Evolutionary conservation across 1,140 invertebrate genomes (phyloP), one percentile per base, ranked within the genome.

Genomic region (Pseudomyrmex flavicornis): DNA sequence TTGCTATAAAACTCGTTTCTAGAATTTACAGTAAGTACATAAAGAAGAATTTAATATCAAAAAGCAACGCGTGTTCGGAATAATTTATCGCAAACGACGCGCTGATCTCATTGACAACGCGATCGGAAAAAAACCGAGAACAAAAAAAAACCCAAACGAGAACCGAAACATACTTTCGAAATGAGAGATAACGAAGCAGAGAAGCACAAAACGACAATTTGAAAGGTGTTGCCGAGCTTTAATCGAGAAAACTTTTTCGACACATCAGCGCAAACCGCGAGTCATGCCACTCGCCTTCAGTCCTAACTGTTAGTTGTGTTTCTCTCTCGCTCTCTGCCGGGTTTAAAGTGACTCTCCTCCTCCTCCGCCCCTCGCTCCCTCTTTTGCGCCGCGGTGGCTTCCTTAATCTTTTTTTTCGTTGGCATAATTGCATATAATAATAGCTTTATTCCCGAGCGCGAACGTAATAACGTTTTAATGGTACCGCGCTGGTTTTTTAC

Each of bases 381-480:
- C 35, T 35, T 35, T 35, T 35, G 35, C 61, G 15, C 26, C 59
- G 69, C 59, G 17, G 59, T 63, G 35, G 62, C 58, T 70, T 54
- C 56, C 72, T 68, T 62, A 72, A 62, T 85, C 74, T 75, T 86
- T 76, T 86, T 82, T 82, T 82, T 73, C 56, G 58, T 85, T 63
- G 65, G 62, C 35, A 63, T 87, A 90, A 90, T 90, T 85, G 82
- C 73, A 73, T 79, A 80, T 90, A 87, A 90, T 89, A 85, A 88
- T 83, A 84, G 50, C 89, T 84, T 85, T 80, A 83, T 87, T 77
- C 85, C 61, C 75, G 59, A 77, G 77, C 84, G 89, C 75, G 84
- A 89, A 80, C 79, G 69, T 89, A 90, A 90, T 89, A 87, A 88
- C 87, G 66, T 76, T 87, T 88, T 84, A 87, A 90, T 85, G 83